These are phyloP conservation scores for Protonibea diacanthus DNA, from an alignment of 2,797 vertebrate species.

Conservation along the genomic window DNA sequence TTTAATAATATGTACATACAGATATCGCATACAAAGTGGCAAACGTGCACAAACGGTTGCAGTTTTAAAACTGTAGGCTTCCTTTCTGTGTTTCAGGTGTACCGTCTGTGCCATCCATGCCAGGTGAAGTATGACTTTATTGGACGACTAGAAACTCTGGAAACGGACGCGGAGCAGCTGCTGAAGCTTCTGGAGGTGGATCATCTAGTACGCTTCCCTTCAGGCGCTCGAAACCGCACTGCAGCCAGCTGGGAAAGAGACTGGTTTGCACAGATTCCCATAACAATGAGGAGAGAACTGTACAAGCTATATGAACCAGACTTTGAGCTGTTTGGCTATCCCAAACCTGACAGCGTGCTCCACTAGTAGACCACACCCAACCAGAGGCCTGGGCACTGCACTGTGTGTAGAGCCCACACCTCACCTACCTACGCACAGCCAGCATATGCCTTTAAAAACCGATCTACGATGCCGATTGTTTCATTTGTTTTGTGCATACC, in stretches of 20 bases:
- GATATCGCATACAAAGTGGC: background rate
- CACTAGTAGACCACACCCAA: slow-evolving; percentile 48
- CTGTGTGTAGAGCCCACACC: slow-evolving; percentile 52
- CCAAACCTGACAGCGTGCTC: slow-evolving; percentile 88
- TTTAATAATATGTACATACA: too few species aligned
- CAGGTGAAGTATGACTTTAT: slow-evolving; percentile 98
- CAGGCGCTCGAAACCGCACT: slow-evolving; percentile 91
- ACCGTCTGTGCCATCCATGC: slow-evolving; percentile 95
- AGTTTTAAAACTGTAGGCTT: background rate
- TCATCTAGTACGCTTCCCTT: slow-evolving; percentile 90
- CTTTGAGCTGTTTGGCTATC: slow-evolving; percentile 95
- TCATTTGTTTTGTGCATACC: slow-evolving; percentile 56
- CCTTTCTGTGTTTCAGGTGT: slow-evolving; percentile 66
- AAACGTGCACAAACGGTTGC: background rate
- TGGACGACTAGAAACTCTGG: slow-evolving; percentile 93
- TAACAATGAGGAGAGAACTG: slow-evolving; percentile 89
- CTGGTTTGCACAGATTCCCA: slow-evolving; percentile 93
- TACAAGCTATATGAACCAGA: slow-evolving; percentile 95
- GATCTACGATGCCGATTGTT: slow-evolving; percentile 47
- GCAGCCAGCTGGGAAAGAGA: slow-evolving; percentile 93
- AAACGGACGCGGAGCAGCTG: slow-evolving; percentile 91
- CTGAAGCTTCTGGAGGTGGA: slow-evolving; percentile 92
- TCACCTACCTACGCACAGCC: slow-evolving; percentile 44
- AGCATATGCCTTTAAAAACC: slow-evolving; percentile 53
- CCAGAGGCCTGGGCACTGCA: slow-evolving; percentile 49